Evolutionary conservation across 2,888 invertebrate genomes (phyloP), one percentile per base, ranked within the genome.

Genomic region (Nomada fucata): DNA sequence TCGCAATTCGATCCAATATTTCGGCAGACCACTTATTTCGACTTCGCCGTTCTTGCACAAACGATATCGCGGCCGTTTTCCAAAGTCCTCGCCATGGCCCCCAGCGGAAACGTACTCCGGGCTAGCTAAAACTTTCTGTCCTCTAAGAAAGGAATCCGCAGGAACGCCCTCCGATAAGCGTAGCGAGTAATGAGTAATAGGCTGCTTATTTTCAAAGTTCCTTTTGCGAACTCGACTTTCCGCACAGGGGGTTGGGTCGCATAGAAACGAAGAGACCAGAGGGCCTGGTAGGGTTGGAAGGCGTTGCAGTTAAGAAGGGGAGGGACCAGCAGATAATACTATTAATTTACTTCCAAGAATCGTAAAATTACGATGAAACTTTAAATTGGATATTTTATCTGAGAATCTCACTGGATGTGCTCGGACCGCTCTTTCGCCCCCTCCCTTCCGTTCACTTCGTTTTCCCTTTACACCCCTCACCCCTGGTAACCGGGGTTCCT

Each of bases 361-460:
- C 91, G 92, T 92, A 92, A 92, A 92, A 92, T 92, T 92, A 92
- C 92, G 92, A 92, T 91, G 91, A 91, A 91, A 91, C 91, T 91
- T 91, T 91, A 91, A 91, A 91, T 91, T 91, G 91, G 91, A 91
- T 91, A 91, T 91, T 91, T 91, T 91, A 91, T 91, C 91, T 86
- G 82, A 76, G 78, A 86, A 91, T 91, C 91, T 90, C 85, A 76
- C 86, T 57, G 72, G 84, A 81, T 76, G 86, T 75, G 83, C 84
- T 75, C 79, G 64, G 79, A 47, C 63, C 77, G 55, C 68, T 59
- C 79, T 64, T 65, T 76, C 60, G 52, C 60, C 61, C 74, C 65
- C 61, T 63, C 69, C 57, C n/a, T 59, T 15, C 57, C 70, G 57
- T 52, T 69, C 84, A 79, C 65, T 64, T 77, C 80, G 82, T 73